A percentile compares a stretch with the other conserved stretches of the same genome.
Evolutionary conservation across 2,888 invertebrate genomes (phyloP).

Genomic region (Amaurobius ferox): DNA sequence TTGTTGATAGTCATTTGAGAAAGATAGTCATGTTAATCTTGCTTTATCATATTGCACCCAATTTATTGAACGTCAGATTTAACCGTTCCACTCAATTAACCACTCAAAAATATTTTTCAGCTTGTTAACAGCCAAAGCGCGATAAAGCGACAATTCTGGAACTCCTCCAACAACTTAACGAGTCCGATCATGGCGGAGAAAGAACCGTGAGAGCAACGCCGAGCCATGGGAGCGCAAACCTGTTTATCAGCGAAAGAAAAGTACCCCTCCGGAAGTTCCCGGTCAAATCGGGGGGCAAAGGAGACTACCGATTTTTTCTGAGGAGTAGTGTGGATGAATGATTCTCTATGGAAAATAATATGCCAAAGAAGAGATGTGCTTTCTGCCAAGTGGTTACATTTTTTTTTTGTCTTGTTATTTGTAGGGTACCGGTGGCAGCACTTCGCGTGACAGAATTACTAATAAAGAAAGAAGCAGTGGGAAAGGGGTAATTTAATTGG

Average conservation of each 20-base stretch:
- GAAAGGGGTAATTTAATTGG: neutral
- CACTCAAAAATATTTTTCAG: neutral
- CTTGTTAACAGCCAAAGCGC: conserved; percentile 21
- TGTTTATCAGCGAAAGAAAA: conserved; percentile 61
- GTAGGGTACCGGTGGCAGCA: conserved; percentile 28
- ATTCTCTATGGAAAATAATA: conserved; percentile 66
- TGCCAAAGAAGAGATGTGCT: conserved; percentile 30
- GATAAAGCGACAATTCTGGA: conserved; percentile 1
- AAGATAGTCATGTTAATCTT: too few species aligned
- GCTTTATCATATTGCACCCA: too few species aligned
- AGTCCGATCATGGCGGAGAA: conserved; percentile 67
- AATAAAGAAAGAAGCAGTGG: neutral
- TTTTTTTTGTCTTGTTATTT: conserved; percentile 36
- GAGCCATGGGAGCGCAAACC: conserved; percentile 70
- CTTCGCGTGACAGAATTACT: neutral
- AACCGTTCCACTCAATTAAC: too few species aligned
- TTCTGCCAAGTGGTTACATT: conserved; percentile 27
- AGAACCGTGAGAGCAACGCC: conserved; percentile 67
- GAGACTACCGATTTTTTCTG: conserved; percentile 39
- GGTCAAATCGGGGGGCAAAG: conserved; percentile 48
- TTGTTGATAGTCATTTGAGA: too few species aligned
- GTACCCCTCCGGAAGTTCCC: conserved; percentile 67
- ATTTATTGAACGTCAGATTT: too few species aligned
- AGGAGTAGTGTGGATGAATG: conserved; percentile 56
- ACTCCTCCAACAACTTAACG: conserved; percentile 46